Evolutionary conservation across 2,797 vertebrate genomes (phyloP), one percentile per base, ranked within the genome.

Genomic region (Sebastes taczanowskii): DNA sequence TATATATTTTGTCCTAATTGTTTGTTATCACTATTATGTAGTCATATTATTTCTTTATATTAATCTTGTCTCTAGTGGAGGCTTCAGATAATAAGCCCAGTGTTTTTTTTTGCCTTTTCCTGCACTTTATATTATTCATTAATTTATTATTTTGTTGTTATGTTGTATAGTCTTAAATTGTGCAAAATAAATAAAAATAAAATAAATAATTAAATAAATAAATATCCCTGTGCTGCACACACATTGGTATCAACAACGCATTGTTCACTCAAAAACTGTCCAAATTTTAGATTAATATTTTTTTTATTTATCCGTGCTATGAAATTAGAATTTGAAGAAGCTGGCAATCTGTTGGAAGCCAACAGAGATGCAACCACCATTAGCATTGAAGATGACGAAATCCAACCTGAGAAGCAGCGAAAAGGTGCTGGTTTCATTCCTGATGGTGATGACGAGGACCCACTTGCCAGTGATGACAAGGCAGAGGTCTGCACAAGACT

Each of bases 271-370:
- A 34, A 13, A n/a, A 56, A 2, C 2, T 10, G 22, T 14, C 32
- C 27, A 49, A 8, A 20, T 13, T 13, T 22, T 20, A 35, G 11
- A 25, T 35, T 10, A 6, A 64, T 4, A 20, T 52, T 69, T 68
- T 69, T 68, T 46, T 2, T 2, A 11, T 80, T 75, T 11, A n/a
- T 74, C 32, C 13, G 2, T 80, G 13, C 14, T n/a, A 18, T 74
- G 4, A 25, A 49, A 67, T 32, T 53, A 99, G 98, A 99, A 77
- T 99, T 99, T 96, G 97, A 97, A 13, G 97, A 97, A 87, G 93
- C 94, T 83, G 93, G 94, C 29, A 92, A 89, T 89, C 88, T 96
- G 80, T 78, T 96, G 75, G 94, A 92, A 78, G 88, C 90, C 49
- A 95, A 94, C 74, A 94, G 94, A 11, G 96, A 97, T 79, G 95